Percentiles rank a stretch among this genome's conserved stretches.
phyloP scores from a whole-genome alignment of 2,113 vertebrate genomes.

The Tapirus terrestris region DNA sequence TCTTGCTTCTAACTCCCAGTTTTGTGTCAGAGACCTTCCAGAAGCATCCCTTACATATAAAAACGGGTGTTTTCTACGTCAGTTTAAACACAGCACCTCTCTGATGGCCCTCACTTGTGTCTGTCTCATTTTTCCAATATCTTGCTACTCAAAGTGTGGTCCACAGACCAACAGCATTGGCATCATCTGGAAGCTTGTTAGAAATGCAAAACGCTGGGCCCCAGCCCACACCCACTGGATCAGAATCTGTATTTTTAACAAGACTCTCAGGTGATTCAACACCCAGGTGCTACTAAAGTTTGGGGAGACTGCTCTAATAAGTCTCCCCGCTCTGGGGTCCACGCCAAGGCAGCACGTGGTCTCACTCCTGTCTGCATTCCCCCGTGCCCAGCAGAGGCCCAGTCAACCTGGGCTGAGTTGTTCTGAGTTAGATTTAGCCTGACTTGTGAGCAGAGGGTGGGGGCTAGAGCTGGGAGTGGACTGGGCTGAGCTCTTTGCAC shows the following conservation, averaged over 20 bases:
- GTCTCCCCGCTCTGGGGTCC: not conserved
- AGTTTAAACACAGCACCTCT: not conserved
- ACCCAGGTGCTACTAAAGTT: not conserved
- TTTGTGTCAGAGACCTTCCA: not conserved
- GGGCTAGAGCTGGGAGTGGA: not conserved
- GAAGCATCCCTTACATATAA: not conserved
- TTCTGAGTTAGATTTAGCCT: not conserved
- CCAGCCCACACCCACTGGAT: not conserved
- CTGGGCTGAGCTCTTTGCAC: not conserved
- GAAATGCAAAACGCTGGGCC: not conserved
- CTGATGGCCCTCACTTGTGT: not conserved
- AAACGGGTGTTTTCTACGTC: not conserved
- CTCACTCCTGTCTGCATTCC: not conserved
- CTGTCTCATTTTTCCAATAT: not conserved
- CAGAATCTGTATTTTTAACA: not conserved
- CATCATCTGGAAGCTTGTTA: not conserved
- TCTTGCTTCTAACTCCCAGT: not conserved
- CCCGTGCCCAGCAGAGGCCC: not conserved
- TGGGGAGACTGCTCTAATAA: not conserved
- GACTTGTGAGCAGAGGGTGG: not conserved
- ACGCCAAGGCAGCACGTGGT: not conserved
- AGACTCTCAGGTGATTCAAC: not conserved
- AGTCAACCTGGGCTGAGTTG: not conserved
- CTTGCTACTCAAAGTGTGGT: not conserved
- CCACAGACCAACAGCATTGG: not conserved